Base-by-base conservation (phyloP, 92 coral and sea anemone species). In the Porites evermanni region DNA sequence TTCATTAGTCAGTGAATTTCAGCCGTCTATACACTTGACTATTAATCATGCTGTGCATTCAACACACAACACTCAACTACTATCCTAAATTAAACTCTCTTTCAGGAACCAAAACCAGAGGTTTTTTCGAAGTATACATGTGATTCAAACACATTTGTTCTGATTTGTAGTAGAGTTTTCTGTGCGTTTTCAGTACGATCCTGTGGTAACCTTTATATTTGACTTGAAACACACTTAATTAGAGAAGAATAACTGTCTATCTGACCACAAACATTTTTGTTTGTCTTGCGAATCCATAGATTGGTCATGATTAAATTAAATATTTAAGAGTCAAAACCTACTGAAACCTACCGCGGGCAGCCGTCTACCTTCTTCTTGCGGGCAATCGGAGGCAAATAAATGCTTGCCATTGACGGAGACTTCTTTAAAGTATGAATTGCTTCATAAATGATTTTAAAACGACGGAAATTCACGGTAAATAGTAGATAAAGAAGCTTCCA, bases 321-420 rank as follows among this genome's bases (percentile, higher is more conserved):
- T 72, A 81, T 82, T 82, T 74, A 85, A 56, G 19, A 79, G 69
- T 29, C 60, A 73, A 26, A 60, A 85, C 99, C 56, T 79, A 96
- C 99, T 96, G 89, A 26, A 60, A 85, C 99, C 56, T 79, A 96
- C 99, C 98, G 89, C 13, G 95, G 94, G 83, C 84, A 86, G 19
- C 99, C 93, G 51, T 95, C 97, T 53, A 96, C 99, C 91, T 93
- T 96, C 88, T 96, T 96, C 87, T 96, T 96, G 64, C 99, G 93
- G 53, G 97, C 96, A 69, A 96, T 95, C 13, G 99, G 99, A 72
- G 99, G 99, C 47, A 96, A 81, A 93, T 96, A 96, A 58, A 96
- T 95, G 74, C 94, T 96, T 24, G 97, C 95, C 99, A 96, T 96
- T 38, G 26, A 17, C n/a, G 2, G 9, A 2, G 6, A n/a, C 52